Conservation (phyloP, 2,888 invertebrate species). For the Hypomecis punctinalis region DNA sequence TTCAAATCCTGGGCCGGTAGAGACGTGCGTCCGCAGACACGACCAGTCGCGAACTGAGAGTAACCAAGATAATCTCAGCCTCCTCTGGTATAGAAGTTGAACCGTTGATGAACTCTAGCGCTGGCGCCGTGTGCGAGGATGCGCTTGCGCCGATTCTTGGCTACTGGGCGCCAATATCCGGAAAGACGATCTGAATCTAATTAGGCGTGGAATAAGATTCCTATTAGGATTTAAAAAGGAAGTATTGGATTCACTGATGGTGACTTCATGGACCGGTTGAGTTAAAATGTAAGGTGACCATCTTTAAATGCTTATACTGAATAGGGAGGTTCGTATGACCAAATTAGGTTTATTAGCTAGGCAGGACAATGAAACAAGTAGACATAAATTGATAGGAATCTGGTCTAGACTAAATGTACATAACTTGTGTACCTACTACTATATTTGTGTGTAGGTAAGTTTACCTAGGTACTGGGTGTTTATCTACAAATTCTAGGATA, state of each 20-base stretch:
- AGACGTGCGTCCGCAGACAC: constrained; percentile 64
- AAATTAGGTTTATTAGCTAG: not conserved
- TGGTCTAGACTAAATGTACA: not conserved
- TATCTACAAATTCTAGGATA: too few relatives aligned
- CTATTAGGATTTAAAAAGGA: constrained; percentile 36
- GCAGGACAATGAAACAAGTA: not conserved
- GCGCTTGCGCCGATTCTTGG: constrained; percentile 29
- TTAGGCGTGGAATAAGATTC: constrained; percentile 29
- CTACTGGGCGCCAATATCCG: constrained; percentile 30
- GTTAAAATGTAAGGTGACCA: not conserved
- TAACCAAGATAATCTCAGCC: not conserved
- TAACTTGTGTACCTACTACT: too few relatives aligned
- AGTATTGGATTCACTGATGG: constrained; percentile 56
- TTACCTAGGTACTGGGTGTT: too few relatives aligned
- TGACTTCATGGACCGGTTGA: constrained; percentile 15
- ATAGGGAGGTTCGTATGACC: constrained; percentile 3
- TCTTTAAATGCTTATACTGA: constrained; percentile 12
- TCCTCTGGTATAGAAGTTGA: constrained; percentile 20
- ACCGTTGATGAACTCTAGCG: constrained; percentile 41
- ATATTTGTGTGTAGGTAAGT: too few relatives aligned
- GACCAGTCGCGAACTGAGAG: constrained; percentile 65
- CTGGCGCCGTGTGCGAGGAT: constrained; percentile 38
- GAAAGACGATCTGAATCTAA: constrained; percentile 35
- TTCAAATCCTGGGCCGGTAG: constrained; percentile 36
- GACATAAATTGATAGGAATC: not conserved